A percentile compares a stretch with the other conserved stretches of the same genome.
Conservation (phyloP, 2,888 invertebrate genomes). For the Gari tellinella region DNA sequence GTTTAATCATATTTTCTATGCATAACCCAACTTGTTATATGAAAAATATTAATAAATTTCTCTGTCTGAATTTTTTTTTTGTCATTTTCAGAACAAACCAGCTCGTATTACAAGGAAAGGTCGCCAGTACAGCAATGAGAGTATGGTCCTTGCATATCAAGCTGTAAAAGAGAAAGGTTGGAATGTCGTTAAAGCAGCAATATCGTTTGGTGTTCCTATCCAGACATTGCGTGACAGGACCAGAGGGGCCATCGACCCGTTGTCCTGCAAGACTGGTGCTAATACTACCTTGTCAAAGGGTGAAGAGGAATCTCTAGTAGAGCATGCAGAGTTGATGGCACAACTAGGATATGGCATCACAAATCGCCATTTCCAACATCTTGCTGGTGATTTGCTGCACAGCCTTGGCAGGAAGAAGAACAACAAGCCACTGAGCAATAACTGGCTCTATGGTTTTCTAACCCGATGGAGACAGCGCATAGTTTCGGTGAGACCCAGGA, state of each 20-base stretch:
- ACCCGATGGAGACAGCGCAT: constrained; percentile 2
- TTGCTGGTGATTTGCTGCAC: no score
- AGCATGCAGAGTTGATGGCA: constrained; percentile 19
- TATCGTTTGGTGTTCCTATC: background rate
- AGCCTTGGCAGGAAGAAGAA: no score
- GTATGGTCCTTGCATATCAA: background rate
- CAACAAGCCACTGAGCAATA: constrained; percentile 27
- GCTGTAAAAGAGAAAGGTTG: background rate
- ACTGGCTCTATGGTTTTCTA: constrained; percentile 27
- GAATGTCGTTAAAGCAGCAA: background rate
- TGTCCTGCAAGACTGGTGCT: background rate
- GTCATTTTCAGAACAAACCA: background rate
- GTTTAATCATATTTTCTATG: no score
- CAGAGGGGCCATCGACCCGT: background rate
- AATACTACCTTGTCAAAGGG: background rate
- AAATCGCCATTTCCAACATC: constrained; percentile 12
- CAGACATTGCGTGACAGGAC: constrained; percentile 15
- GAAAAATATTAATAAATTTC: no score
- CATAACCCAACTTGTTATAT: no score
- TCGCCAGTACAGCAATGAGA: background rate
- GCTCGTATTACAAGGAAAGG: background rate
- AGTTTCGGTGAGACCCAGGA: constrained; percentile 11
- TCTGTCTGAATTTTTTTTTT: no score
- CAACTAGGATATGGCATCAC: constrained; percentile 24
- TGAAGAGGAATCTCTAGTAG: constrained; percentile 11